Conservation (phyloP, 2,113 vertebrate genomes). For the Ammospiza caudacuta region DNA sequence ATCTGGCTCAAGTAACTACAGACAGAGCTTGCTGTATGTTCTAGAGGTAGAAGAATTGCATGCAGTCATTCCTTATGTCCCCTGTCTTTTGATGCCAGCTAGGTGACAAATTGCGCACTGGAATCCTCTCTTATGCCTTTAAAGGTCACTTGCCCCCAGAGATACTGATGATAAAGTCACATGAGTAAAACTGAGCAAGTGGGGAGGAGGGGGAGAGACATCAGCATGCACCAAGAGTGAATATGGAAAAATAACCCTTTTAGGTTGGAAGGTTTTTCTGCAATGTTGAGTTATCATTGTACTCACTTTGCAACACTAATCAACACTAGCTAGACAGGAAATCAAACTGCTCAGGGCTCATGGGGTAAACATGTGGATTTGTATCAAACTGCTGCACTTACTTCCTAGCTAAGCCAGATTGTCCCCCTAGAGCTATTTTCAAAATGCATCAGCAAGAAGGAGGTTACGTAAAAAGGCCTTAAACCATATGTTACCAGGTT, state of each 20-base stretch:
- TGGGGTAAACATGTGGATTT: constrained; percentile 72
- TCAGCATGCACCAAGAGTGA: not conserved
- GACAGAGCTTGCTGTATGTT: rapidly evolving
- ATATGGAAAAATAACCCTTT: constrained; percentile 12
- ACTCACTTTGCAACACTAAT: constrained; percentile 52
- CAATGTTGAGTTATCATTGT: constrained; percentile 32
- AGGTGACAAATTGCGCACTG: not conserved
- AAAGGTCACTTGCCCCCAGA: not conserved
- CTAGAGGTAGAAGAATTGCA: not conserved
- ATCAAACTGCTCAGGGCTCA: constrained; percentile 68
- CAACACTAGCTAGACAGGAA: constrained; percentile 59
- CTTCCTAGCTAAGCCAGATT: constrained; percentile 61
- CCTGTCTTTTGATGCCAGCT: not conserved
- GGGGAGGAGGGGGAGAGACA: not conserved
- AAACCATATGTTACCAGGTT: constrained; percentile 59
- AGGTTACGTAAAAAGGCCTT: constrained; percentile 57
- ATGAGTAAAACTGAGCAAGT: not conserved
- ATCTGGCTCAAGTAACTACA: not conserved
- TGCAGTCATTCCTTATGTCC: not conserved
- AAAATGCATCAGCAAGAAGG: constrained; percentile 62
- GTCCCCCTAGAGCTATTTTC: constrained; percentile 58
- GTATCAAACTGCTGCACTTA: constrained; percentile 46
- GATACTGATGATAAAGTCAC: not conserved
- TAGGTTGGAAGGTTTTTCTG: not conserved
- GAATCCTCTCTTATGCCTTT: not conserved